Evolutionary conservation across 2,888 invertebrate species (phyloP).

Genomic region (Drosophila borealis): DNA sequence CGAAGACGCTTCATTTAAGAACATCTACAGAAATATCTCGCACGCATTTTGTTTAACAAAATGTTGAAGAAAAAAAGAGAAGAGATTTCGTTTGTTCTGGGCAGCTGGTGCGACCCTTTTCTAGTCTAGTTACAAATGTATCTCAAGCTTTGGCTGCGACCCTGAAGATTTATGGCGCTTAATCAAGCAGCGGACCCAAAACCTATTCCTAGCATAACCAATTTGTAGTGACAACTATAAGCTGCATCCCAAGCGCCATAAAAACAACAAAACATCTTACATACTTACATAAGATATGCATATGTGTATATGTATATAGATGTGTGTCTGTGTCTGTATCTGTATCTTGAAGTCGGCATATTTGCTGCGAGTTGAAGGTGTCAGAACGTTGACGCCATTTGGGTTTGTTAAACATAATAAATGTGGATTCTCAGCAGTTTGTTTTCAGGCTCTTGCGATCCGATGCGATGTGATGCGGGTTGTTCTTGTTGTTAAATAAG

Average conservation of each 20-base stretch:
- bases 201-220: slow-evolving; percentile 52
- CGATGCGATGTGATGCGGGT: slow-evolving; percentile 55
- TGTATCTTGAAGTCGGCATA: slow-evolving; percentile 42
- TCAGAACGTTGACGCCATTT: slow-evolving; percentile 71
- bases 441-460: slow-evolving; percentile 47
- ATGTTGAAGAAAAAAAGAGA: slow-evolving; percentile 34
- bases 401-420: slow-evolving; percentile 79
- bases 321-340: slow-evolving; percentile 32
- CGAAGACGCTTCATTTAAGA: slow-evolving; percentile 18
- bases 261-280: slow-evolving; percentile 32
- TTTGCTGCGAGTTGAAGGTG: slow-evolving; percentile 47
- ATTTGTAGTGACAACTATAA: slow-evolving; percentile 79
- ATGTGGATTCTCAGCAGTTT: slow-evolving; percentile 65
- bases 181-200: slow-evolving; percentile 64
- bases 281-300: slow-evolving; percentile 10
- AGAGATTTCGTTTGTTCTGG: slow-evolving; percentile 50
- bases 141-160: slow-evolving; percentile 44
- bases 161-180: slow-evolving; percentile 72
- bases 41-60: slow-evolving; percentile 61
- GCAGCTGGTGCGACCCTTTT: slow-evolving; percentile 57
- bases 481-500: slow-evolving; percentile 33
- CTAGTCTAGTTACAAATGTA: slow-evolving; percentile 60
- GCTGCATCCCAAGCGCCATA: slow-evolving; percentile 73
- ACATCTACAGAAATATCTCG: slow-evolving; percentile 22
- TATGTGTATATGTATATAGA: slow-evolving; percentile 9